Conservation (phyloP, 2,888 invertebrate genomes). For the Amblyjoppa proteus region DNA sequence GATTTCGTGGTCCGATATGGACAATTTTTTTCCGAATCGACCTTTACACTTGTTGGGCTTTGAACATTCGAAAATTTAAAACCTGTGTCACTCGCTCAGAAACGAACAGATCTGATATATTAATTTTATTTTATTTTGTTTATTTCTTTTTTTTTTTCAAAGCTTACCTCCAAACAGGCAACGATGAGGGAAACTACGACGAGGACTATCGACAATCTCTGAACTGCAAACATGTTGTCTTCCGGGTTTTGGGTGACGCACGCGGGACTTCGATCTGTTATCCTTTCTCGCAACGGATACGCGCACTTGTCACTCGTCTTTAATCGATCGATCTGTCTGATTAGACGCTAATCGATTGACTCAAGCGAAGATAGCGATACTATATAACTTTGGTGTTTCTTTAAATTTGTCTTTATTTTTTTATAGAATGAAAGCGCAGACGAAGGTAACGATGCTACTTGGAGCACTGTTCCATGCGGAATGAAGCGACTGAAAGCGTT, state of each 20-base stretch:
- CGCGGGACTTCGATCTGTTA: constrained; percentile 57
- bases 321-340: constrained; percentile 7
- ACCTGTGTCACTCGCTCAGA: too few species aligned
- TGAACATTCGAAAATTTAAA: too few species aligned
- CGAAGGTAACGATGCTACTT: constrained; percentile 70
- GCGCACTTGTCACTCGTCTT: constrained; percentile 56
- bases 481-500: constrained; percentile 77
- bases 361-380: background rate
- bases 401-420: too few species aligned
- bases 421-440: background rate
- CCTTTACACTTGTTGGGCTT: too few species aligned
- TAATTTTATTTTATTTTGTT: background rate
- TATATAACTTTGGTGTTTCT: background rate
- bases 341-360: background rate
- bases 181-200: constrained; percentile 62
- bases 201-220: constrained; percentile 65
- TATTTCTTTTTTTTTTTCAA: background rate
- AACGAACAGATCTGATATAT: background rate
- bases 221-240: constrained; percentile 63
- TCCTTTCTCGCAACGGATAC: constrained; percentile 59
- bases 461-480: constrained; percentile 76
- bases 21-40: background rate
- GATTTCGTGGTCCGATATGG: background rate
- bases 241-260: background rate
- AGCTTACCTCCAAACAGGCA: constrained; percentile 68